phyloP scores from a whole-genome alignment of 2,888 invertebrate species.

The Pterostichus madidus region DNA sequence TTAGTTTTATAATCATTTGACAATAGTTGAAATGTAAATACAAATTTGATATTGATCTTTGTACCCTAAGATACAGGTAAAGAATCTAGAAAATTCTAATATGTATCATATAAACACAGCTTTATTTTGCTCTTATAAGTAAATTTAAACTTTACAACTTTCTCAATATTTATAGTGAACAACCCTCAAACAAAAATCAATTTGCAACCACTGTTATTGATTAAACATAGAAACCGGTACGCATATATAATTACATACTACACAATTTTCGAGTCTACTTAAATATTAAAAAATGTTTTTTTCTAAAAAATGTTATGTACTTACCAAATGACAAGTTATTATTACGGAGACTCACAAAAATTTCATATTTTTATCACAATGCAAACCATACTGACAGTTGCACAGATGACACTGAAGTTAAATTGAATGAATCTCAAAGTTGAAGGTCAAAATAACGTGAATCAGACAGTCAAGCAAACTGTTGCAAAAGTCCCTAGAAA shows the following conservation, averaged over 20 bases:
- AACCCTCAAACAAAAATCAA: slow-evolving; percentile 47
- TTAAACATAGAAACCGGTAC: slow-evolving; percentile 56
- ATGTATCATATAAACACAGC: slow-evolving; percentile 4
- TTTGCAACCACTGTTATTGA: slow-evolving; percentile 60
- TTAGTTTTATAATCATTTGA: slow-evolving; percentile 10
- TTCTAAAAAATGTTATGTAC: slow-evolving; percentile 13
- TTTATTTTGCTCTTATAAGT: background rate
- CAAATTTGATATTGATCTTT: slow-evolving; percentile 34
- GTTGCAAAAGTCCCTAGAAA: slow-evolving; percentile 49
- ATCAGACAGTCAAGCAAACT: slow-evolving; percentile 30
- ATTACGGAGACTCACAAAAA: slow-evolving; percentile 42
- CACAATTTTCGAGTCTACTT: background rate
- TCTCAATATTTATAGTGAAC: slow-evolving; percentile 9
- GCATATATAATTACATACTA: background rate
- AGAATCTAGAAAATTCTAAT: background rate
- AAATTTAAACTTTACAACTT: background rate
- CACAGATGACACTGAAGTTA: slow-evolving; percentile 57
- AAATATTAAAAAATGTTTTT: background rate
- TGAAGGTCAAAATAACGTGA: slow-evolving; percentile 54
- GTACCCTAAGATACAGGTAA: background rate
- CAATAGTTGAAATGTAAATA: slow-evolving; percentile 19
- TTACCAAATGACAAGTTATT: slow-evolving; percentile 49
- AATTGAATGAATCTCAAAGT: slow-evolving; percentile 50
- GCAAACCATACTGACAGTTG: slow-evolving; percentile 60
- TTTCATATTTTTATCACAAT: slow-evolving; percentile 50